Evolutionary conservation across 2,888 invertebrate species (phyloP).

Genomic region (Eristalis tenax): DNA sequence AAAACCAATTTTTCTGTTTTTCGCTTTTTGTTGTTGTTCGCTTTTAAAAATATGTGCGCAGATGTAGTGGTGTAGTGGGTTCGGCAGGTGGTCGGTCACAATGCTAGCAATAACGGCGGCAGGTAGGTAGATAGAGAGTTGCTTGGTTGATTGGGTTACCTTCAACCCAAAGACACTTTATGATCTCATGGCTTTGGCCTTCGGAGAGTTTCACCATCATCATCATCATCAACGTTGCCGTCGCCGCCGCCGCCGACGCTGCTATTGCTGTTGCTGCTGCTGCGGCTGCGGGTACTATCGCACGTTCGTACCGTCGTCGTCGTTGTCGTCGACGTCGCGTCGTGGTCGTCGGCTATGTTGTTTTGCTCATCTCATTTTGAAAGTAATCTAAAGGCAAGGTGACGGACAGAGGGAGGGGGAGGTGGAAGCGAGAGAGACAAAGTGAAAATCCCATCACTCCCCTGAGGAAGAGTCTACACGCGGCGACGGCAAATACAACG

Average conservation of each 20-base stretch:
- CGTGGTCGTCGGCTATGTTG: constrained; percentile 11
- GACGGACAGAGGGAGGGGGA: constrained; percentile 17
- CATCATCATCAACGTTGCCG: constrained; percentile 13
- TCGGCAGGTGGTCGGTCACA: constrained; percentile 70
- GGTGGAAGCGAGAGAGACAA: constrained; percentile 22
- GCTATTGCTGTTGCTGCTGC: not conserved
- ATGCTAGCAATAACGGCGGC: constrained; percentile 35
- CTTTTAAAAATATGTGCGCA: constrained; percentile 33
- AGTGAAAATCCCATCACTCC: constrained; percentile 60
- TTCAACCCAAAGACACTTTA: constrained; percentile 68
- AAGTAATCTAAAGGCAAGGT: constrained; percentile 29
- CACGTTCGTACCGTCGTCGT: constrained; percentile 33
- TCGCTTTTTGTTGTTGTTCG: not conserved
- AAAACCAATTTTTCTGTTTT: constrained; percentile 33
- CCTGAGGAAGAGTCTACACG: constrained; percentile 23
- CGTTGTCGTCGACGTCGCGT: not conserved
- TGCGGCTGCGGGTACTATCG: constrained; percentile 15
- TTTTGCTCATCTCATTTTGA: constrained; percentile 47
- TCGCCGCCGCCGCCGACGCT: not conserved
- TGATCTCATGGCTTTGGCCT: constrained; percentile 71
- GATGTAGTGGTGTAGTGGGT: constrained; percentile 64
- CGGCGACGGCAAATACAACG: not conserved
- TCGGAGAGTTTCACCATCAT: constrained; percentile 67
- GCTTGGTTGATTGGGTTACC: constrained; percentile 66
- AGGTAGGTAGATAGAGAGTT: constrained; percentile 48